Conservation (phyloP, 2,797 vertebrate genomes). For the Onychomys torridus region DNA sequence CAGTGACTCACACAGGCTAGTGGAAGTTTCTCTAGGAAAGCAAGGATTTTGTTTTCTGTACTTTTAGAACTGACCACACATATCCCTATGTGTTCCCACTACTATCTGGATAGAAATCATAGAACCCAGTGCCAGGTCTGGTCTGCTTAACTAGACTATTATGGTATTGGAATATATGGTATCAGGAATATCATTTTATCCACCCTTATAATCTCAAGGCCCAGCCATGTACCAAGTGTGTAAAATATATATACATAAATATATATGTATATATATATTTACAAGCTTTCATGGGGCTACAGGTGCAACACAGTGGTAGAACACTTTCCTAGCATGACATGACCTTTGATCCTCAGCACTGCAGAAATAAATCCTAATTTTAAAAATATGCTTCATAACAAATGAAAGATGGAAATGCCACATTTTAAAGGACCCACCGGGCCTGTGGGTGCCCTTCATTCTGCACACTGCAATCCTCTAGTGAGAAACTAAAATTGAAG, state of each 20-base stretch:
- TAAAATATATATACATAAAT: neutral
- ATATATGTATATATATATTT: neutral
- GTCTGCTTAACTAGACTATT: neutral
- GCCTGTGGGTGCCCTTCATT: neutral
- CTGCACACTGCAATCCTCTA: neutral
- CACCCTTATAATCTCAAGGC: neutral
- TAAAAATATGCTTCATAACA: neutral
- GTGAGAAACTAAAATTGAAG: neutral
- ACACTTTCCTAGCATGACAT: neutral
- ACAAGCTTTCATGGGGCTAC: neutral
- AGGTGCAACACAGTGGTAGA: neutral
- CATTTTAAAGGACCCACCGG: neutral
- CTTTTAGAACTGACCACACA: neutral
- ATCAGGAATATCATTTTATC: neutral
- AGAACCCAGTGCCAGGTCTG: neutral
- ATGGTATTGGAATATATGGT: neutral
- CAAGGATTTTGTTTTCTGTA: neutral
- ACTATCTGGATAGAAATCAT: neutral
- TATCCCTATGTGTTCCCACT: neutral
- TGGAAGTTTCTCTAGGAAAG: neutral
- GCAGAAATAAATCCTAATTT: neutral
- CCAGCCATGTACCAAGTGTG: neutral
- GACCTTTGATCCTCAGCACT: neutral
- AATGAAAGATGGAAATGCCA: neutral
- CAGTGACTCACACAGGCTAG: neutral